Conservation (phyloP, 2,888 invertebrate species). For the Unio delphinus region DNA sequence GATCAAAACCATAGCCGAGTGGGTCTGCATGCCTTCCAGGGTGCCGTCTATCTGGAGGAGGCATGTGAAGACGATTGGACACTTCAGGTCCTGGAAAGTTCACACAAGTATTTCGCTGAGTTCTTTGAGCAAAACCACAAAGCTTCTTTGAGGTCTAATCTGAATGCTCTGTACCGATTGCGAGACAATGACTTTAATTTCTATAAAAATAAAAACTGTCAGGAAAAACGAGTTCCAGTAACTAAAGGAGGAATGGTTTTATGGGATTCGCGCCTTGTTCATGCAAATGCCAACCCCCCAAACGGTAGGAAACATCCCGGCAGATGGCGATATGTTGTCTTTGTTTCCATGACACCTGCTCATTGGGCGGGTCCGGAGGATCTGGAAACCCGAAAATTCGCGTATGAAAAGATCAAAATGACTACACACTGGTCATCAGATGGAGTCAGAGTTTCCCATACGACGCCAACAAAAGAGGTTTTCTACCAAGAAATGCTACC, state of each 20-base stretch:
- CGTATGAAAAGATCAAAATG: slow-evolving; percentile 42
- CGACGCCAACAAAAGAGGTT: slow-evolving; percentile 3
- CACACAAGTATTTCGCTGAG: slow-evolving; percentile 38
- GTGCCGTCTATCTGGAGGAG: slow-evolving; percentile 52
- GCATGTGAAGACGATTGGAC: slow-evolving; percentile 49
- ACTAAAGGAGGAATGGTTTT: slow-evolving; percentile 63
- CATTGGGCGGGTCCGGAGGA: slow-evolving; percentile 54
- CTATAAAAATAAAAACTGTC: slow-evolving; percentile 41
- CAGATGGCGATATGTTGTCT: slow-evolving; percentile 59
- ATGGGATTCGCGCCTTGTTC: slow-evolving; percentile 64
- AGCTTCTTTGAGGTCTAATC: slow-evolving; percentile 21
- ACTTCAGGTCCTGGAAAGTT: slow-evolving; percentile 46
- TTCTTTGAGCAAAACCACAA: slow-evolving; percentile 31
- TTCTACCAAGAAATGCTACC: slow-evolving; percentile 33
- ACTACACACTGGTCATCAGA: slow-evolving; percentile 61
- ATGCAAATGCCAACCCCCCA: slow-evolving; percentile 58
- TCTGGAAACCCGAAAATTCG: slow-evolving; percentile 43
- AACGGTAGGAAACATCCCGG: slow-evolving; percentile 45
- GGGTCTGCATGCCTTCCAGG: slow-evolving; percentile 63
- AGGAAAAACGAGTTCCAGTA: slow-evolving; percentile 46
- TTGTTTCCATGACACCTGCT: slow-evolving; percentile 63
- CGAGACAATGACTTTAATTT: slow-evolving; percentile 39
- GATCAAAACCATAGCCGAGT: slow-evolving; percentile 51
- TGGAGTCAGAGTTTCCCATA: slow-evolving; percentile 38
- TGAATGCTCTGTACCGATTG: slow-evolving; percentile 33